Evolutionary conservation across 2,888 invertebrate genomes (phyloP), one percentile per base, ranked within the genome.

Genomic region (Ennomos erosarius): DNA sequence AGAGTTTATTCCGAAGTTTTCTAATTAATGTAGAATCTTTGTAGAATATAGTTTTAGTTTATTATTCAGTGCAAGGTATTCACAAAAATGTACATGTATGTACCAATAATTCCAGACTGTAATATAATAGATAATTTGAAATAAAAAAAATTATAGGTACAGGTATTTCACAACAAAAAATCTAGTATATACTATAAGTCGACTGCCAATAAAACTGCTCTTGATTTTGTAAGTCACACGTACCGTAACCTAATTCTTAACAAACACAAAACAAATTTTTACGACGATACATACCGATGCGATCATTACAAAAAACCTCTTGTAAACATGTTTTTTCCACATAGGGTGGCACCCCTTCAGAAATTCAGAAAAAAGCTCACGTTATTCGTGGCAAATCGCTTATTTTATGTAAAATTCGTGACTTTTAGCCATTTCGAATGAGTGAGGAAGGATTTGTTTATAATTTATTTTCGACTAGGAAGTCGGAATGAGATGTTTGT

Each of bases 351-450:
- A 48, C 48, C 85, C 89, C 81, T 73, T 74, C 75, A 69, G 73
- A 78, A 79, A 67, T 65, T 73, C 62, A 72, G 75, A 79, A 83
- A 88, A 91, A 88, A 85, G 82, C 83, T 80, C 79, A 74, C 81
- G 82, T 85, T 81, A 83, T 89, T 89, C 84, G 85, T 82, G 77
- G 83, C 88, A 89, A 90, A 90, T 88, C 88, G 85, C 86, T 82
- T 87, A 90, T 88, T 91, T 92, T 90, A 92, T 91, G 92, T 90
- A 90, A 91, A 92, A 87, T 90, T 89, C 92, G 92, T 92, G 92
- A 91, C 92, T 92, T 79, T 81, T 78, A 74, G 81, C 90, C 88
- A 82, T 92, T 90, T 90, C 88, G 88, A 87, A 91, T 90, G 90
- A 85, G 88, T 90, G 90, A 88, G 84, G 86, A 89, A 85, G 86